Evolutionary conservation across 2,888 invertebrate genomes (phyloP), one percentile per base, ranked within the genome.

Genomic region (Sphecodes monilicornis): DNA sequence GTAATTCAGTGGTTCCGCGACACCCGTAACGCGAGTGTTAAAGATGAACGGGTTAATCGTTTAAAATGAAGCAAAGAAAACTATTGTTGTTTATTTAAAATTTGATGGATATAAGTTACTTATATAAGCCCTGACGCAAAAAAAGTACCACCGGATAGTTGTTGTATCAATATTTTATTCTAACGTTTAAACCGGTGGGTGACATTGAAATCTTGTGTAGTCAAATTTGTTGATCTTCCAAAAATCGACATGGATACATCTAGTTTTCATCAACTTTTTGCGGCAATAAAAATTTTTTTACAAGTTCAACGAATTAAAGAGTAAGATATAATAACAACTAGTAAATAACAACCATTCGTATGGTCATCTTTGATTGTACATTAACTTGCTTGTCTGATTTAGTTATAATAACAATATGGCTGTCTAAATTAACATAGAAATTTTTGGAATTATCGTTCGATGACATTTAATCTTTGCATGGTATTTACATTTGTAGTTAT

Each of bases 281-380:
- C 91, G 57, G 90, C 93, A 43, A 90, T 94, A 88, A 94, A 94
- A 90, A 94, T 93, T 87, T 84, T 93, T 76, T 90, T 94, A 70
- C 93, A 92, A 86, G 90, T 94, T 69, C 93, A 92, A 78, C 93
- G 94, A 82, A 92, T 94, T 82, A 94, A 92, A 92, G 91, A 94
- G 94, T 94, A 93, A 94, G 94, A 89, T 84, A 78, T 80, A 77
- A 75, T 26, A 76, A 70, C 50, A 70, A 81, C 70, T 73, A 60
- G 73, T 73, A 77, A 78, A 60, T 79, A 81, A 78, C 13, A 36
- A 76, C n/a, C 60, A 50, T 22, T 78, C 74, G 80, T 50, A 54
- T 76, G 54, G 54, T 39, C 32, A 78, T 29, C 16, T 54, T 46
- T 57, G 39, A 50, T 50, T 39, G 57, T 46, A 73, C 29, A 22